phyloP scores from a whole-genome alignment of 2,113 vertebrate species.

The Ophthalmolycus amberensis region DNA sequence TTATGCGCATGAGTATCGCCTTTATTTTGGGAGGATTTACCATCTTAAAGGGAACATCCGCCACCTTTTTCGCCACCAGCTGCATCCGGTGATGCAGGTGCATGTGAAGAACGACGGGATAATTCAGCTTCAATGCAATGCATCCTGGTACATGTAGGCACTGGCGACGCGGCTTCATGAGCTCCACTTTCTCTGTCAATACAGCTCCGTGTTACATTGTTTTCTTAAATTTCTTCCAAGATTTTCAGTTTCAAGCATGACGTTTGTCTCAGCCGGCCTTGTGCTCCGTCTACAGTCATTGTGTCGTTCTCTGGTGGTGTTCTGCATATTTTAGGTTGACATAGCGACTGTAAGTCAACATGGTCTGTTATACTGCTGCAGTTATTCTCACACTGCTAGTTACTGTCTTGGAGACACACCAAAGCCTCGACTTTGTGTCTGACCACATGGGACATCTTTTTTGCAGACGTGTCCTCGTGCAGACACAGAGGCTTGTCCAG shows the following conservation, averaged over 20 bases:
- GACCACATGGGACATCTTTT: conserved; percentile 46
- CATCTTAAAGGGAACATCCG: too few species aligned
- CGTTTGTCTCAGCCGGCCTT: background rate
- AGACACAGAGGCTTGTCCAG: conserved; percentile 30
- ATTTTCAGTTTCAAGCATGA: conserved; percentile 3
- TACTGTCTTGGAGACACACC: conserved; percentile 15
- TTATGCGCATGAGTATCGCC: too few species aligned
- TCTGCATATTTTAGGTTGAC: conserved; percentile 27
- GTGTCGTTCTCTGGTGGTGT: conserved; percentile 3
- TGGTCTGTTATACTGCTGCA: conserved; percentile 25
- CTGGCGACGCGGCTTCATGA: too few species aligned
- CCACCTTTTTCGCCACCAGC: too few species aligned
- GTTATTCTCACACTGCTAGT: conserved; percentile 24
- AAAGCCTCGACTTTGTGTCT: conserved; percentile 17
- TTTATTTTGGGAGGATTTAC: too few species aligned
- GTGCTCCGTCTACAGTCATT: conserved; percentile 7
- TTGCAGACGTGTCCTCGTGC: conserved; percentile 58
- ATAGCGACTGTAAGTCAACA: conserved; percentile 29
- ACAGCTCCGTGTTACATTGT: background rate
- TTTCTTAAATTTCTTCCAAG: background rate
- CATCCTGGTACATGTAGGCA: too few species aligned
- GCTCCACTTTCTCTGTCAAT: too few species aligned
- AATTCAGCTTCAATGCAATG: too few species aligned
- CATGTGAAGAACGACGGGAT: too few species aligned
- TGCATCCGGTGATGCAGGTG: too few species aligned